Evolutionary conservation across 1,140 invertebrate genomes (phyloP), one percentile per base, ranked within the genome.

Genomic region (Cotesia glomerata): DNA sequence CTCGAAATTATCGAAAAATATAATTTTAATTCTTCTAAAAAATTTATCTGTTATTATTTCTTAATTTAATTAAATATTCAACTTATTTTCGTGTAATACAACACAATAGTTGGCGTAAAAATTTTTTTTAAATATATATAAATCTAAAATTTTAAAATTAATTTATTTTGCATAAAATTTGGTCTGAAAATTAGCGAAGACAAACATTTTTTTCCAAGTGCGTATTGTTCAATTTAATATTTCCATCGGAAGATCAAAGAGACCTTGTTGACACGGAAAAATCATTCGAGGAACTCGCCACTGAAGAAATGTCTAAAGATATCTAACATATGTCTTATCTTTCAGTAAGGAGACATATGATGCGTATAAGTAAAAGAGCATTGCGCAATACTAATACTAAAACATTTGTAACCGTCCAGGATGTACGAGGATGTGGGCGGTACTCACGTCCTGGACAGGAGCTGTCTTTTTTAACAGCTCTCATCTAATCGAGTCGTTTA

Each of bases 321-420:
- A 26, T 26, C 32, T 61, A 36, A 69, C 70, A 75, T 63, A 69
- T 73, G 72, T 64, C 51, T 69, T 36, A 54, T 61, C 67, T 59
- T 72, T 36, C 61, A 63, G n/a, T 26, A 16, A 61, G 36, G 5
- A 56, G 72, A 75, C 75, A 80, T 72, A 77, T 82, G 78, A 74
- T 74, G 63, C 13, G n/a, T 13, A 74, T 74, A 62, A 4, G n/a
- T 13, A 61, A 35, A 39, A 52, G 26, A 35, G 70, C 72, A 68
- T 84, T 80, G 70, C 75, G 80, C 81, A 84, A 83, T 79, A 66
- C 77, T 82, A 84, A 80, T 81, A 79, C 77, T 4, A 58, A 76
- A 74, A 26, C 26, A 26, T 26, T 26, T 26, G 26, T 45, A 45
- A 45, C 7, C 39, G 39, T 45, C 39, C 39, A 45, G 39, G 39